Conservation (phyloP, 1,140 invertebrate genomes). For the Tetragnatha versicolor region DNA sequence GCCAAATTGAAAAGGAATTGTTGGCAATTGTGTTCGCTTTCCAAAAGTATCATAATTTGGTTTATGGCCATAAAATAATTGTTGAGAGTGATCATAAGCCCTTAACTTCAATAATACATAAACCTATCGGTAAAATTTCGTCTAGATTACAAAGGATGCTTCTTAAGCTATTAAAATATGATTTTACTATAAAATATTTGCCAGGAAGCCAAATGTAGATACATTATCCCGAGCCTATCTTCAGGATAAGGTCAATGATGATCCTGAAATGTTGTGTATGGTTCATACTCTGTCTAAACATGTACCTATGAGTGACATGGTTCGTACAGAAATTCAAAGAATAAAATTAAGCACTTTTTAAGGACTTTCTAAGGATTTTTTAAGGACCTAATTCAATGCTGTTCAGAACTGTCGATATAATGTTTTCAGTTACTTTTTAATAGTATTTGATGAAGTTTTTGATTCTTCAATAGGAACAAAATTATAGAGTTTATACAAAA, state of each 20-base stretch:
- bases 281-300: neutral
- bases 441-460: too few relatives aligned
- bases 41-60: constrained; percentile 63
- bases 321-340: too few relatives aligned
- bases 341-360: too few relatives aligned
- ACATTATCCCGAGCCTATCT: constrained; percentile 8
- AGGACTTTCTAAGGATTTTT: too few relatives aligned
- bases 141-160: constrained; percentile 17
- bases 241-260: neutral
- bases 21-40: constrained; percentile 65
- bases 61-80: too few relatives aligned
- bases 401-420: too few relatives aligned
- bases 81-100: constrained; percentile 11
- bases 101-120: constrained; percentile 1
- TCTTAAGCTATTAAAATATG: constrained; percentile 13
- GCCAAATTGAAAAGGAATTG: constrained; percentile 67
- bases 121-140: constrained; percentile 12
- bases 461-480: too few relatives aligned
- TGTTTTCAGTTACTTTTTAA: too few relatives aligned
- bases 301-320: neutral
- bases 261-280: constrained; percentile 21
- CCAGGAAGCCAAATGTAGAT: constrained; percentile 2
- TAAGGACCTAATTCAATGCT: too few relatives aligned
- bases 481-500: too few relatives aligned
- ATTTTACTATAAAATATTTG: neutral